Base-by-base conservation (phyloP, 2,113 vertebrate genomes). In the Xiphorhynchus elegans region DNA sequence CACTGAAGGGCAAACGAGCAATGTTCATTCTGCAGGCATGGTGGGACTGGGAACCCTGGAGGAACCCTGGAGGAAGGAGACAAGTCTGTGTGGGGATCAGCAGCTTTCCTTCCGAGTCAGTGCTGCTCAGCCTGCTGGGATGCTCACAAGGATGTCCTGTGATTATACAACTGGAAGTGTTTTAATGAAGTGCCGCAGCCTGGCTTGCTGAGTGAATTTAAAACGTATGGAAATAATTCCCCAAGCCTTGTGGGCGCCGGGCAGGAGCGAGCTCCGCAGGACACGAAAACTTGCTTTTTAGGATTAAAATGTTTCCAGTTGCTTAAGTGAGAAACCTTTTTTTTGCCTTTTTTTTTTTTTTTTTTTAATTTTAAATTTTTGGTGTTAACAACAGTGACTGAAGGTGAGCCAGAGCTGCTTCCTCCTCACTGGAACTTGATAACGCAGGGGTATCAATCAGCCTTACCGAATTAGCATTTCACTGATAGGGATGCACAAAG, bases 401-500 rank as follows among this genome's bases (percentile, higher is more conserved):
- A 95, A 95, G 80, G 84, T 91, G 91, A 97, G 77, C 73, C 89
- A 89, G 84, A 80, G 78, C 40, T 20, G 78, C 73, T 94, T 95
- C 96, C 80, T 94, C 87, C 40, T 95, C 86, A 46, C 91, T 96
- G 96, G 89, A 97, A 95, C 74, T 88, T 76, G 84, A 95, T 96
- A 97, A 95, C 70, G 78, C n/a, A 10, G 88, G 76, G 82, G 86
- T 97, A 97, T 98, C 97, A 95, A 84, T 98, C 96, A 97, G 89
- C 84, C 84, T 96, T 91, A 62, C 73, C 4, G 42, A 97, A 98
- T 98, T 97, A 98, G 90, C 97, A 96, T 97, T 97, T 97, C 93
- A 64, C 96, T 95, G 97, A 97, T 97, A 96, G 95, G 68, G 96
- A 95, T 89, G 93, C 95, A 96, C 96, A 96, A 97, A 97, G 96